Conservation (phyloP, 1,140 invertebrate species). For the Platyscapa corneri region DNA sequence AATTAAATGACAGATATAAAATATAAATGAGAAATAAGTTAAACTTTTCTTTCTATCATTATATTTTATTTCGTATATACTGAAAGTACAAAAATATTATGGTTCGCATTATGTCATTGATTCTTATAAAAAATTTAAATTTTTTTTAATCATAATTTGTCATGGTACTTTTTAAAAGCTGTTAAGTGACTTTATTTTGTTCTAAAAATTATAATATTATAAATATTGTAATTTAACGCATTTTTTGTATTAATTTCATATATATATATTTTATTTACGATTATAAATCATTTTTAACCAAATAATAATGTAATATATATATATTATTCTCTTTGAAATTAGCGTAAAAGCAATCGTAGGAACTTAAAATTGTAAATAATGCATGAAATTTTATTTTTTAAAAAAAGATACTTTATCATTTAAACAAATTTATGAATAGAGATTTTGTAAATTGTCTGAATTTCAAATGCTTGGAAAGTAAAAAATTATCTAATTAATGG, state of each 20-base stretch:
- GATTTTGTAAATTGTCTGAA: neutral
- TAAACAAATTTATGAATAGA: neutral
- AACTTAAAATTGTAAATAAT: neutral
- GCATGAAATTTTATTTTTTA: neutral
- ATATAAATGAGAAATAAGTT: neutral
- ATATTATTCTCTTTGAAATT: too few species aligned
- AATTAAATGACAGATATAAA: neutral
- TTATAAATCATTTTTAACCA: too few species aligned
- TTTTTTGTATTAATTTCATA: too few species aligned
- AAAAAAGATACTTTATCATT: neutral
- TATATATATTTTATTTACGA: too few species aligned
- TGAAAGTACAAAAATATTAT: neutral
- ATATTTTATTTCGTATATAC: neutral
- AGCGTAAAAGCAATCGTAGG: neutral
- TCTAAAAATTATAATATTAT: too few species aligned
- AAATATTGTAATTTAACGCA: too few species aligned
- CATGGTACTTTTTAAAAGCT: too few species aligned
- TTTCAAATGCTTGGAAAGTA: neutral
- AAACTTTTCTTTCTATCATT: neutral
- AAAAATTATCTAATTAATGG: neutral
- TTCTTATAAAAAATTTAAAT: too few species aligned
- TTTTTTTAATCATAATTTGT: too few species aligned
- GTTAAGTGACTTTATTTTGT: too few species aligned
- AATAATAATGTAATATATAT: too few species aligned
- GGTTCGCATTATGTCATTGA: too few species aligned